phyloP scores from a whole-genome alignment of 2,888 invertebrate species.

The Cheilosia vernalis region DNA sequence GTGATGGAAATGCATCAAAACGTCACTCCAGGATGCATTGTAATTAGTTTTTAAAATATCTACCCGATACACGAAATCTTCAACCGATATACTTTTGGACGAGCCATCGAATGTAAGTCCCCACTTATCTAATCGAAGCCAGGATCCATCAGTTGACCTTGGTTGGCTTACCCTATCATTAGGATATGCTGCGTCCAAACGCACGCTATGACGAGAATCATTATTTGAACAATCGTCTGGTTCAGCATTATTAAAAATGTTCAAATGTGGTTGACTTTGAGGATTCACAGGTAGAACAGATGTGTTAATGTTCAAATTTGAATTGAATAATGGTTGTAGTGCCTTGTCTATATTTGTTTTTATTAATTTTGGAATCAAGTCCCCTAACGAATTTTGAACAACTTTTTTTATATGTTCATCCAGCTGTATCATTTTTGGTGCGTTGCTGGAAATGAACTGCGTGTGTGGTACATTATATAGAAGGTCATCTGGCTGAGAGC shows the following conservation, averaged over 20 bases:
- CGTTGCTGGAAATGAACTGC: too few relatives aligned
- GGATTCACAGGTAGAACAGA: background rate
- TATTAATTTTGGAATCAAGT: background rate
- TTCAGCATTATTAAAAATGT: background rate
- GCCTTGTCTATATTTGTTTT: background rate
- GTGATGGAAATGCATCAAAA: slow-evolving; percentile 10
- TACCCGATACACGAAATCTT: slow-evolving; percentile 28
- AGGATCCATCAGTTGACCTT: background rate
- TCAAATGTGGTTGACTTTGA: too few relatives aligned
- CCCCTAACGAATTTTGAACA: background rate
- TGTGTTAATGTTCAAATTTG: background rate
- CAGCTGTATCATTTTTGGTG: too few relatives aligned
- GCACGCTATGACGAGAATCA: background rate
- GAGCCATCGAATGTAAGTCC: slow-evolving; percentile 36
- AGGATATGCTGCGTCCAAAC: background rate
- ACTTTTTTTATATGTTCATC: background rate
- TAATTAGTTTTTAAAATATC: slow-evolving; percentile 6
- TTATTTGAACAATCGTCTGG: background rate
- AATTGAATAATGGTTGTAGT: background rate
- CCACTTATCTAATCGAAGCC: slow-evolving; percentile 10
- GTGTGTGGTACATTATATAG: too few relatives aligned
- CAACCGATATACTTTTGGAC: slow-evolving; percentile 10
- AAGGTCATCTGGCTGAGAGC: too few relatives aligned
- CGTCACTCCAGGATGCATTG: slow-evolving; percentile 12
- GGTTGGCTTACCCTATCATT: background rate